These are phyloP conservation scores for Pollenia angustigena DNA, from an alignment of 2,888 invertebrate species.

Conservation along the genomic window DNA sequence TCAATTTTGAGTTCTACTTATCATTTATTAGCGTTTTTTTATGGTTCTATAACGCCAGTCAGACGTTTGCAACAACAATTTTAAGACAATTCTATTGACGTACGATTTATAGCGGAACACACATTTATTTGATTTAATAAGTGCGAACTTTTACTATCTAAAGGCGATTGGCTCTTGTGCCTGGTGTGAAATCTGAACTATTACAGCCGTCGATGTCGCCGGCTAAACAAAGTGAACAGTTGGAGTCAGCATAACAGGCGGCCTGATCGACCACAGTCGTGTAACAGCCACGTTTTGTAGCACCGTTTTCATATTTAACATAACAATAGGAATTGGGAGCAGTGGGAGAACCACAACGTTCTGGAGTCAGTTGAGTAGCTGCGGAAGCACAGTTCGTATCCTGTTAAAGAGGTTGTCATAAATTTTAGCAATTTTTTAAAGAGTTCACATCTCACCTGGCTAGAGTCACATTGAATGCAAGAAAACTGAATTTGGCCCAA, in stretches of 20 bases:
- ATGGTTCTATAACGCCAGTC: neutral
- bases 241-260: constrained; percentile 75
- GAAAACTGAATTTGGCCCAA: constrained; percentile 78
- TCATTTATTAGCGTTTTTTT: constrained; percentile 28
- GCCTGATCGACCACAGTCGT: constrained; percentile 74
- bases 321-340: constrained; percentile 81
- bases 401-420: constrained; percentile 56
- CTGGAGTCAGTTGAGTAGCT: constrained; percentile 73
- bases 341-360: constrained; percentile 78
- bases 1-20: neutral
- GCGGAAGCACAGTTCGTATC: constrained; percentile 78
- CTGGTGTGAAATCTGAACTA: constrained; percentile 76
- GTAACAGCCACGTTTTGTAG: constrained; percentile 78
- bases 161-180: constrained; percentile 74
- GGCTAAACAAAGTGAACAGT: constrained; percentile 79
- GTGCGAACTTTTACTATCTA: constrained; percentile 2
- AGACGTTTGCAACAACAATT: neutral
- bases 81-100: neutral
- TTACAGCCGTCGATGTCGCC: constrained; percentile 80
- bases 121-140: too few relatives aligned
- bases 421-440: neutral
- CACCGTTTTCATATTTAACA: constrained; percentile 76
- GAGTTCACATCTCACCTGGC: constrained; percentile 71
- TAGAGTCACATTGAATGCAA: constrained; percentile 81
- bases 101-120: neutral